A percentile compares a stretch with the other conserved stretches of the same genome.
phyloP scores from a whole-genome alignment of 92 coral and sea anemone genomes.

The Parazoanthus swiftii region DNA sequence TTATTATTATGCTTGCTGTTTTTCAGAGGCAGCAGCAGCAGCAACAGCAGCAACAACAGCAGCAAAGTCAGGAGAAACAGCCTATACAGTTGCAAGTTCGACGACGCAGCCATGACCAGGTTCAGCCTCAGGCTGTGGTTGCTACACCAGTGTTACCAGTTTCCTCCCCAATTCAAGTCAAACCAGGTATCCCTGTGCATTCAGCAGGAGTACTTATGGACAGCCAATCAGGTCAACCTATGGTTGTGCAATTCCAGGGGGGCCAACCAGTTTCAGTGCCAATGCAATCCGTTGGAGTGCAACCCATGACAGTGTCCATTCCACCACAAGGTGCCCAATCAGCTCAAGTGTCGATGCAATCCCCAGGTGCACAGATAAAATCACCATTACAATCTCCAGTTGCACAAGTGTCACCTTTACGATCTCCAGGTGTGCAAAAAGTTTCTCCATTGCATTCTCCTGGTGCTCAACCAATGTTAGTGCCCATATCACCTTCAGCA shows the following conservation, averaged over 20 bases:
- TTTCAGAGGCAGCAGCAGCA: background rate
- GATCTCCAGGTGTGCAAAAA: background rate
- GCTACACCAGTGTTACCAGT: background rate
- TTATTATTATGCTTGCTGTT: background rate
- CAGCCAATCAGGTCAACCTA: background rate
- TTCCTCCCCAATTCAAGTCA: background rate
- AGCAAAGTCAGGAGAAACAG: background rate
- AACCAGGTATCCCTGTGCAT: constrained; percentile 4
- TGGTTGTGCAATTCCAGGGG: background rate
- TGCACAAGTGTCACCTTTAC: background rate
- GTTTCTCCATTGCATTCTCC: background rate
- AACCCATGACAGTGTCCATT: background rate
- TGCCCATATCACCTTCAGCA: background rate
- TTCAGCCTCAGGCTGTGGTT: background rate
- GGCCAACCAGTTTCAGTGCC: constrained; percentile 16
- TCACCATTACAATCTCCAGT: background rate
- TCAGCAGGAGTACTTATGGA: background rate
- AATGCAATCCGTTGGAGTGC: background rate
- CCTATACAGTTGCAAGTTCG: background rate
- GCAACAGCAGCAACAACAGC: constrained; percentile 5
- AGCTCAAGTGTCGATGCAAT: background rate
- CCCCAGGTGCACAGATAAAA: background rate
- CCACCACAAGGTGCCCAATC: background rate
- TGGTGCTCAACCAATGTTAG: background rate
- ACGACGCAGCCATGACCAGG: constrained; percentile 2